Percentiles rank a stretch among this genome's conserved stretches.
phyloP scores from a whole-genome alignment of 2,113 vertebrate genomes.

The Gobiocypris rarus region DNA sequence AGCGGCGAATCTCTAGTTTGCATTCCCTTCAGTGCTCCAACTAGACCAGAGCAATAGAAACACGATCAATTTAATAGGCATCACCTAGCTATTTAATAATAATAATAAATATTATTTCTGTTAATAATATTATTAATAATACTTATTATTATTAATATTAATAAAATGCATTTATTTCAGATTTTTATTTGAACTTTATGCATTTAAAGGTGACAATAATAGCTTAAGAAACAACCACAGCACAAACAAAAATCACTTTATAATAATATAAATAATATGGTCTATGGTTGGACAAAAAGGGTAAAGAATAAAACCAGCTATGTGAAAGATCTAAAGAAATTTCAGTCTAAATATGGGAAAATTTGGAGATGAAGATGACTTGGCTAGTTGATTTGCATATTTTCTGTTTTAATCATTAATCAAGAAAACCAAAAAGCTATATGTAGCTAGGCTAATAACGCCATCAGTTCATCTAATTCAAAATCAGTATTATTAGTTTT shows the following conservation, averaged over 20 bases:
- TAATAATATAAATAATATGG: background rate
- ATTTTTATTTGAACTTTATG: too few relatives aligned
- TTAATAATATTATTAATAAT: background rate
- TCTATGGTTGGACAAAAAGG: background rate
- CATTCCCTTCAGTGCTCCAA: slow-evolving; percentile 35
- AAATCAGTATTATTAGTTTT: too few relatives aligned
- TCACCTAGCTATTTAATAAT: background rate
- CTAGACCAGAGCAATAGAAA: slow-evolving; percentile 50
- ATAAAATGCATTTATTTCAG: too few relatives aligned
- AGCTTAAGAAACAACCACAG: too few relatives aligned
- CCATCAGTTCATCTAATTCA: too few relatives aligned
- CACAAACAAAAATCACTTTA: background rate
- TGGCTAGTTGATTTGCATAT: background rate
- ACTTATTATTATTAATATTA: background rate
- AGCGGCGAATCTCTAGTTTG: slow-evolving; percentile 40
- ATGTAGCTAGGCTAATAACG: background rate
- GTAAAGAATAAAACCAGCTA: background rate
- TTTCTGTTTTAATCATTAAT: background rate
- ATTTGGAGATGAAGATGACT: background rate
- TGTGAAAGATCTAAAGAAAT: background rate
- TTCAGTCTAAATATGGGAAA: background rate
- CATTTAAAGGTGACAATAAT: too few relatives aligned
- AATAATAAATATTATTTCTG: too few relatives aligned
- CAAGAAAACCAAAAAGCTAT: background rate
- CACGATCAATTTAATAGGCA: background rate